Evolutionary conservation across 2,113 vertebrate genomes (phyloP), one percentile per base, ranked within the genome.

Genomic region (Anoplopoma fimbria): DNA sequence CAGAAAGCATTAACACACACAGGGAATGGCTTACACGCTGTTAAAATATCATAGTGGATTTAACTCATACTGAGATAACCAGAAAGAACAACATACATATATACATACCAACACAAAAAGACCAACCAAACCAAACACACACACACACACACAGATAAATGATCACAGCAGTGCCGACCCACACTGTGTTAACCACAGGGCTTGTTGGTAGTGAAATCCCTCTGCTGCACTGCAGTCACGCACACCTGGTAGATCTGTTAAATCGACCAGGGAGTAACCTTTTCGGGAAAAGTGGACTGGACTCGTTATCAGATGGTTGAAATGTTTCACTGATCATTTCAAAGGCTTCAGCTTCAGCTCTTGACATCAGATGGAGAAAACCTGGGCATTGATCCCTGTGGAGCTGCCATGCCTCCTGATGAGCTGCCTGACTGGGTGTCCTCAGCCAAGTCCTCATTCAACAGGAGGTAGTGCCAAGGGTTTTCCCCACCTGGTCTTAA

Each of bases 341-440:
- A 78, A 89, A 85, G 40, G 73, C n/a, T 58, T 76, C 29, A 8
- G 29, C 34, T 38, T 27, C 38, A 61, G 51, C 75, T 77, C 49
- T 47, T 67, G 38, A 64, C 83, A 84, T 77, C 60, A 83, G 71
- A 81, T 75, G 57, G 79, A 77, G 38, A 82, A 83, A 92, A 89
- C 65, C 72, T 88, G 83, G 72, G 38, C 77, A 71, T 61, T 38
- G 49, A 79, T 90, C 83, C 76, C 79, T 25, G 70, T 45, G 76
- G 82, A 85, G 70, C 71, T 42, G 81, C 79, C 55, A 14, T 75
- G 69, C 78, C 62, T 72, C 81, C 78, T 9, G 29, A 81, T 14
- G 79, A 89, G 83, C 70, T 45, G 69, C 57, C 67, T 81, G 69
- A 81, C 75, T 75, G 79, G 76, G 79, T 73, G 83, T 77, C 73